phyloP scores from a whole-genome alignment of 2,888 invertebrate genomes.

The Digitonthophagus gazella region DNA sequence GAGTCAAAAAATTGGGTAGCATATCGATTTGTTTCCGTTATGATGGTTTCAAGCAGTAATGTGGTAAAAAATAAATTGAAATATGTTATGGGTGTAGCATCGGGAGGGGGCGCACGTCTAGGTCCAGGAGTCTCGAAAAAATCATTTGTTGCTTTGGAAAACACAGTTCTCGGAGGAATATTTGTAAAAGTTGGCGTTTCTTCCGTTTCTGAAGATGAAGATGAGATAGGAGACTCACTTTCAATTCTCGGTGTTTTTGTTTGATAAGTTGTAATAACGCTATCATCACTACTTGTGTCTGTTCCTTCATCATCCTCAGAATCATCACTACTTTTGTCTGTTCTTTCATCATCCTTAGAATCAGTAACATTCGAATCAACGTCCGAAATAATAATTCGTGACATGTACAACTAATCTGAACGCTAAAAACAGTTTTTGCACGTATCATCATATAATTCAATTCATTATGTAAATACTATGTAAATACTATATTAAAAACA shows the following conservation, averaged over 20 bases:
- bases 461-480: too few relatives aligned
- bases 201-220: too few relatives aligned
- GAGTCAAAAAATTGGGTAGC: constrained; percentile 22
- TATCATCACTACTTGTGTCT: too few relatives aligned
- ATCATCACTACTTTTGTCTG: background rate
- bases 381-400: background rate
- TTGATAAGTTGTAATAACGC: too few relatives aligned
- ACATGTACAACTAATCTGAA: too few relatives aligned
- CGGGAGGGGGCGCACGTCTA: background rate
- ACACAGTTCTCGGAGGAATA: background rate
- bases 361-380: background rate
- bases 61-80: constrained; percentile 31
- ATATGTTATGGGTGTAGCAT: too few relatives aligned
- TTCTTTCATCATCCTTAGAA: background rate
- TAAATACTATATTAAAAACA: too few relatives aligned
- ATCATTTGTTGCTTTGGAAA: background rate
- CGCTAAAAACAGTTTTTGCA: too few relatives aligned
- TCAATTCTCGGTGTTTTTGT: too few relatives aligned
- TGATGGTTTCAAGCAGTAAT: background rate
- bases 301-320: background rate
- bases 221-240: too few relatives aligned
- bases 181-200: too few relatives aligned
- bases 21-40: constrained; percentile 29
- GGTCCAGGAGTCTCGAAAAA: background rate
- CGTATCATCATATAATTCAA: too few relatives aligned